Base-by-base conservation (phyloP, 2,888 invertebrate species). In the Synanthedon tipuliformis region DNA sequence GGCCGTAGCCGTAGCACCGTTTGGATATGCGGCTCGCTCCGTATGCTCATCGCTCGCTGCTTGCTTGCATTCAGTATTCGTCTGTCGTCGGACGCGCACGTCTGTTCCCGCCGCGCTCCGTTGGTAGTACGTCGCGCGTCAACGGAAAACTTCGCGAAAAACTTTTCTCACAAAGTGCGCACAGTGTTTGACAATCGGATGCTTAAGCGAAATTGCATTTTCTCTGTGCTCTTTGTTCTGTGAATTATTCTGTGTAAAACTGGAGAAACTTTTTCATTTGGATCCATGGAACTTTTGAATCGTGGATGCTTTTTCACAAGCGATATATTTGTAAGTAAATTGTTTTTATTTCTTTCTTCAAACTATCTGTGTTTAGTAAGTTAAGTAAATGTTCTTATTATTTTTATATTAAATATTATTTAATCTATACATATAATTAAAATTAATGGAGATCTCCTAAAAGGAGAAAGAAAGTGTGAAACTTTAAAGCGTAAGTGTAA, bases 161-260 rank as follows among this genome's bases (percentile, higher is more conserved):
- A 45, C 45, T 45, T 45, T 45, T 45, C 45, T 34, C n/a, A 15
- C 45, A 60, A 60, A 56, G 60, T 65, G 68, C 63, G 62, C 65
- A n/a, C n/a, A 58, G 67, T 69, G 68, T 61, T 59, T 45, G 45
- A 45, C 45, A 45, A 45, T 45, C 15, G 15, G 45, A 34, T 34
- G 34, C 34, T 45, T 45, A 45, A 10, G 45, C 15, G 45, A 45
- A 45, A 45, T 45, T 45, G 45, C 15, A 45, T 45, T n/a, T 45
- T 7, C 45, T n/a, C 45, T 12, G 45, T 45, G 45, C 15, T 45
- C 15, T 45, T 45, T 45, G 15, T 15, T 45, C 7, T 45, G 45
- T 45, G 45, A 45, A 45, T 45, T 45, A 45, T 15, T 45, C 15
- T n/a, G 45, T 45, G 45, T 15, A 45, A 34, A 34, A 45, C 15